phyloP scores from a whole-genome alignment of 2,113 vertebrate species.

The Ptilonorhynchus violaceus region DNA sequence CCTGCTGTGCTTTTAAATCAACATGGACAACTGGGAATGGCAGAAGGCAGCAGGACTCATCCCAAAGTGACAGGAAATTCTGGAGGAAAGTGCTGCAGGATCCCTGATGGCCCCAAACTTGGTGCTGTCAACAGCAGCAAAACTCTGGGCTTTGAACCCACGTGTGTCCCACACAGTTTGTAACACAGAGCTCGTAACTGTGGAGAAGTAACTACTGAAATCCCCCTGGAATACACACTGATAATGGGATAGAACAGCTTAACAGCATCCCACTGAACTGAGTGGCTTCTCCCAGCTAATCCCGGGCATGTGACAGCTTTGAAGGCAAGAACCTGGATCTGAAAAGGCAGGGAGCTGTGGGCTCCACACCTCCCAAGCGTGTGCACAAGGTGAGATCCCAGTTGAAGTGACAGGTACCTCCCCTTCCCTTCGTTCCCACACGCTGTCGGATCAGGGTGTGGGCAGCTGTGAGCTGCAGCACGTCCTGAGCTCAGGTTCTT shows the following conservation, averaged over 20 bases:
- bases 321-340: neutral
- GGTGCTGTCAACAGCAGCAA: neutral
- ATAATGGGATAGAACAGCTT: neutral
- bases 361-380: neutral
- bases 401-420: neutral
- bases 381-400: neutral
- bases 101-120: neutral
- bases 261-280: neutral
- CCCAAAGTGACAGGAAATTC: neutral
- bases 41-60: neutral
- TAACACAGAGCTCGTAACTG: neutral
- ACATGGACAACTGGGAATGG: rapidly evolving
- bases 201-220: neutral
- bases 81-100: neutral
- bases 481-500: neutral
- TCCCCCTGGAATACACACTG: neutral
- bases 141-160: neutral
- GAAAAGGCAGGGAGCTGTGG: neutral
- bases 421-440: neutral
- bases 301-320: no score
- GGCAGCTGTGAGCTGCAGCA: neutral
- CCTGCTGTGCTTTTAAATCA: neutral
- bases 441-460: neutral
- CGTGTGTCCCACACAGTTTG: neutral
- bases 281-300: neutral